Base-by-base conservation (phyloP, 2,888 invertebrate species). In the Rosalia funebris region DNA sequence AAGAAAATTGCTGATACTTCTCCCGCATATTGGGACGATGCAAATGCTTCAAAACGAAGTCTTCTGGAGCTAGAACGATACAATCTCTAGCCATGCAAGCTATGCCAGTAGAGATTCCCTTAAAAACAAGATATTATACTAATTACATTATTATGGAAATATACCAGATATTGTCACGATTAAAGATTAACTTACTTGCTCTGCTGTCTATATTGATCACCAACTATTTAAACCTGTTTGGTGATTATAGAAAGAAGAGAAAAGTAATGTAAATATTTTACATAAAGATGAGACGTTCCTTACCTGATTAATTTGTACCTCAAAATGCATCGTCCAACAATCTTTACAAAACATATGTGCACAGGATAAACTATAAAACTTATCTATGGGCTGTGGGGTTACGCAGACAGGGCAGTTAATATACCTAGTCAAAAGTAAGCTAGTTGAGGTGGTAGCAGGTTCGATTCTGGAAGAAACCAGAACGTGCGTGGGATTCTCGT, bases 81-180 rank as follows among this genome's bases (percentile, higher is more conserved):
- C 99, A 99, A 66, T 93, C 92, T 76, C 91, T 91, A 44, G 95
- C 95, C 98, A 99, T 99, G 83, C 99, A 99, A 77, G 95, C 93
- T 74, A 99, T 96, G 71, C 92, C 95, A 84, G 89, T 87, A 65
- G 88, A 87, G 65, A 89, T 88, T 75, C 90, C 90, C 88, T 54
- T 44, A 36, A 45, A 45, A 36, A 31, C 10, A n/a, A n/a, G n/a
- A n/a, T n/a, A n/a, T n/a, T n/a, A n/a, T n/a, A n/a, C n/a, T n/a
- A n/a, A n/a, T n/a, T n/a, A n/a, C n/a, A n/a, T n/a, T n/a, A n/a
- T n/a, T n/a, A n/a, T n/a, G n/a, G n/a, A n/a, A n/a, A n/a, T n/a
- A n/a, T n/a, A n/a, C n/a, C n/a, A n/a, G n/a, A n/a, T n/a, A n/a
- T n/a, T n/a, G n/a, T n/a, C n/a, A n/a, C n/a, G n/a, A n/a, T n/a